Conservation (phyloP, 2,797 vertebrate species). For the Rhincodon typus region DNA sequence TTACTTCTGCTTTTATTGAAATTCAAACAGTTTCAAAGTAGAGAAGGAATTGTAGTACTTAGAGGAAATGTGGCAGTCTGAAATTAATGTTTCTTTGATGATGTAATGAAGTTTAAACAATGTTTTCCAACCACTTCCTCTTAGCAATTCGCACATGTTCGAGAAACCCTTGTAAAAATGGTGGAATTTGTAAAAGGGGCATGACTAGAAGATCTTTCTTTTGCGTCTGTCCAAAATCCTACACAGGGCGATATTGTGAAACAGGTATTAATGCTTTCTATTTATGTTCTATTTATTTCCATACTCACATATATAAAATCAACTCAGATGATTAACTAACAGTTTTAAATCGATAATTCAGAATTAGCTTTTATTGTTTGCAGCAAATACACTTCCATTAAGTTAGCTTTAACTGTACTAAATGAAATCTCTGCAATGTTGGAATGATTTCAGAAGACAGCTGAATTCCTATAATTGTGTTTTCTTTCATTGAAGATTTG, state of each 20-base stretch:
- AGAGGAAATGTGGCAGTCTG: background rate
- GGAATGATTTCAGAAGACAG: too few relatives aligned
- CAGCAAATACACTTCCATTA: background rate
- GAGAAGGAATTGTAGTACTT: background rate
- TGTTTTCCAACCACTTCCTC: background rate
- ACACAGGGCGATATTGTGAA: slow-evolving; percentile 21
- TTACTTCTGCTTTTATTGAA: background rate
- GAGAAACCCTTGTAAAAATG: slow-evolving; percentile 30
- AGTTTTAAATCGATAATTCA: background rate
- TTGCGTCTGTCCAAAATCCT: background rate
- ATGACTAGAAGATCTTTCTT: background rate
- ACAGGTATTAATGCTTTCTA: background rate
- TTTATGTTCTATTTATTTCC: background rate
- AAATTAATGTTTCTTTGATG: background rate
- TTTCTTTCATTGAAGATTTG: too few relatives aligned
- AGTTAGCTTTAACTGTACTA: background rate
- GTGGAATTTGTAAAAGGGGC: background rate
- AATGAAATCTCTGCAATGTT: background rate
- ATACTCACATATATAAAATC: background rate
- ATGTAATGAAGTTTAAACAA: background rate
- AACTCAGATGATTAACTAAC: background rate
- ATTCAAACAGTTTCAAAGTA: background rate
- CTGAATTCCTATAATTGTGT: background rate
- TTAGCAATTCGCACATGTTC: background rate
- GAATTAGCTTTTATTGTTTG: background rate